These are phyloP conservation scores for Cephonodes hylas DNA, from an alignment of 2,888 invertebrate genomes.

Conservation along the genomic window DNA sequence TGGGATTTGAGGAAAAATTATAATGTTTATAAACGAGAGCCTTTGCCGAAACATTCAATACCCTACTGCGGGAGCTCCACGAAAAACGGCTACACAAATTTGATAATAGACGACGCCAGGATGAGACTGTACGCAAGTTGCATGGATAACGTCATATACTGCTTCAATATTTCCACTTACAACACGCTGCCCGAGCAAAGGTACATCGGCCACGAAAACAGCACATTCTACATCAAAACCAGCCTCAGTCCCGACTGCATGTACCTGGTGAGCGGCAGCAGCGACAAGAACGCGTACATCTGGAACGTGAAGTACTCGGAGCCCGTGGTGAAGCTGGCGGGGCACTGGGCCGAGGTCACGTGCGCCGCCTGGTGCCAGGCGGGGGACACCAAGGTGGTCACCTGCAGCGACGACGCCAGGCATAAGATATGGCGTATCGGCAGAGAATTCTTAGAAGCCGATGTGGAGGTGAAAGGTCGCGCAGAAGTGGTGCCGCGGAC, in stretches of 20 bases:
- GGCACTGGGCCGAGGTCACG: slow-evolving; percentile 93
- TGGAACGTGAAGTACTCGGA: slow-evolving; percentile 86
- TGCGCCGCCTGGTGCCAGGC: slow-evolving; percentile 89
- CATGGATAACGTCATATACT: slow-evolving; percentile 92
- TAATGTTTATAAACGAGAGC: slow-evolving; percentile 83
- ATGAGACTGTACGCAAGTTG: slow-evolving; percentile 91
- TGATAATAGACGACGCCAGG: slow-evolving; percentile 86
- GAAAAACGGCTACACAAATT: slow-evolving; percentile 87
- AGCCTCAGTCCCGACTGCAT: slow-evolving; percentile 89
- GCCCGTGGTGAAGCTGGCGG: slow-evolving; percentile 86
- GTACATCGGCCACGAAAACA: slow-evolving; percentile 88
- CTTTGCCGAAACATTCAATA: slow-evolving; percentile 86
- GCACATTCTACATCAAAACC: slow-evolving; percentile 92
- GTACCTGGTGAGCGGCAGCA: slow-evolving; percentile 94
- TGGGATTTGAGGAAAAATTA: slow-evolving; percentile 95
- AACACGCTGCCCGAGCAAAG: slow-evolving; percentile 83
- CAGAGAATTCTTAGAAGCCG: slow-evolving; percentile 59
- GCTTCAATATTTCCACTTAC: slow-evolving; percentile 89
- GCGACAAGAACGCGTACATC: slow-evolving; percentile 91
- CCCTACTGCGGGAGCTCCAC: slow-evolving; percentile 87
- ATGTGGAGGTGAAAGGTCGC: slow-evolving; percentile 61
- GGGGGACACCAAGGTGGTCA: slow-evolving; percentile 84
- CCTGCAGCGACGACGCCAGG: slow-evolving; percentile 91
- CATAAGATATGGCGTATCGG: slow-evolving; percentile 89
- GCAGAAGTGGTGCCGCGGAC: slow-evolving; percentile 42